Base-by-base conservation (phyloP, 2,113 vertebrate species). In the Plecotus auritus region DNA sequence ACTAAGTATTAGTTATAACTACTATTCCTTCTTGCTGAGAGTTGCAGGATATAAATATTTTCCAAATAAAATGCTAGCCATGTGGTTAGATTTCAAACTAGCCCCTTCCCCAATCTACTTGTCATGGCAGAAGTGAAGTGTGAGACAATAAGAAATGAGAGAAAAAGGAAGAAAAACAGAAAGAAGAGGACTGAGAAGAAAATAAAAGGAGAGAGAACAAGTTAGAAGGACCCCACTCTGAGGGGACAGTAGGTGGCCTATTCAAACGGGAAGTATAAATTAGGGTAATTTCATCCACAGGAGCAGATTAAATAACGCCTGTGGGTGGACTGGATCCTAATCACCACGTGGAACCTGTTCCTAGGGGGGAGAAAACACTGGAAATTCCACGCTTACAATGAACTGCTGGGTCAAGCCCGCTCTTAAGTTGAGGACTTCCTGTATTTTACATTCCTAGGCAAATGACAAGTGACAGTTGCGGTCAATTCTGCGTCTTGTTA, bases 371-470 rank as follows among this genome's bases (percentile, higher is more conserved):
- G 37, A 45, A 64, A 80, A 66, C 86, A 47, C 74, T 85, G 87
- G 16, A 88, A 96, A 94, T 91, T 94, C 93, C 84, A 93, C 90
- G 78, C 86, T 97, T 85, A 89, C 73, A 88, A 93, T 72, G 86
- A 96, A 87, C 91, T n/a, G 32, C 67, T 80, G 32, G 84, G 90
- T 94, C 94, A 90, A 85, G 85, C 76, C 73, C 64, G 74, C 81
- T 80, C 93, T 91, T 73, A 85, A 91, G 69, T 32, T 64, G 42
- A 69, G 64, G 77, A 73, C 90, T 96, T 97, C 95, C 95, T 96
- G 85, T 85, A 93, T 85, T 96, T 96, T 89, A 93, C 95, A 96
- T 95, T 97, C 95, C 92, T 88, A 87, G 69, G 78, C 66, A 94
- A 91, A 93, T 54, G 89, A 81, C 89, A 85, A 96, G 66, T 66